These are phyloP conservation scores for Melangyna quadrimaculata DNA, from an alignment of 2,888 invertebrate species.

Conservation along the genomic window DNA sequence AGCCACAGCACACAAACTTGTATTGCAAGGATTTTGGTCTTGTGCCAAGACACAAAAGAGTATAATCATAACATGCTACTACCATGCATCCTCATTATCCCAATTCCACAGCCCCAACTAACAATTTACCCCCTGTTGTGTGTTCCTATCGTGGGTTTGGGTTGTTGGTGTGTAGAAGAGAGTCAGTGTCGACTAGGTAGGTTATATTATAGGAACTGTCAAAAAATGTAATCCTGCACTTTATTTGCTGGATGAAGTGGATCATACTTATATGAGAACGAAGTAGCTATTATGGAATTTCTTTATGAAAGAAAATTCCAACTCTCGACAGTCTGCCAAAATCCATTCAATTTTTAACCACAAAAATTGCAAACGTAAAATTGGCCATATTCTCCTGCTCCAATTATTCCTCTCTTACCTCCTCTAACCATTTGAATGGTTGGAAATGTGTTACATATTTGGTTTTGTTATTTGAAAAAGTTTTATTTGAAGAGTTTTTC, in stretches of 20 bases:
- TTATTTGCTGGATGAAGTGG: constrained; percentile 31
- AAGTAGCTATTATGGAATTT: constrained; percentile 20
- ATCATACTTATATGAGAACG: constrained; percentile 29
- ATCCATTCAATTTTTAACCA: constrained; percentile 50
- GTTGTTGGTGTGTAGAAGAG: background rate
- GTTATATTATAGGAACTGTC: constrained; percentile 21
- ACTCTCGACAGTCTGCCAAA: constrained; percentile 59
- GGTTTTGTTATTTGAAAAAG: constrained; percentile 24
- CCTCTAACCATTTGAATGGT: background rate
- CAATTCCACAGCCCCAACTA: background rate
- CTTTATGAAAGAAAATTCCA: constrained; percentile 11
- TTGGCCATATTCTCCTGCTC: background rate
- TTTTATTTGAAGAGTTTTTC: constrained; percentile 26
- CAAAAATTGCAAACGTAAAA: constrained; percentile 32
- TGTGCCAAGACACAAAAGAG: constrained; percentile 56
- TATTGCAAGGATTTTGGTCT: constrained; percentile 57
- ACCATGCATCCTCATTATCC: constrained; percentile 57
- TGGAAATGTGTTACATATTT: constrained; percentile 39
- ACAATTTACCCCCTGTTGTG: background rate
- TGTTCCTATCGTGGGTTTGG: background rate
- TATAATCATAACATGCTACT: constrained; percentile 31
- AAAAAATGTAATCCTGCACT: constrained; percentile 52
- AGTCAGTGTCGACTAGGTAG: background rate
- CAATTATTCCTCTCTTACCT: background rate
- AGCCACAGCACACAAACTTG: constrained; percentile 53